These are phyloP conservation scores for Lordiphosa collinella DNA, from an alignment of 1,140 invertebrate species.

Conservation along the genomic window DNA sequence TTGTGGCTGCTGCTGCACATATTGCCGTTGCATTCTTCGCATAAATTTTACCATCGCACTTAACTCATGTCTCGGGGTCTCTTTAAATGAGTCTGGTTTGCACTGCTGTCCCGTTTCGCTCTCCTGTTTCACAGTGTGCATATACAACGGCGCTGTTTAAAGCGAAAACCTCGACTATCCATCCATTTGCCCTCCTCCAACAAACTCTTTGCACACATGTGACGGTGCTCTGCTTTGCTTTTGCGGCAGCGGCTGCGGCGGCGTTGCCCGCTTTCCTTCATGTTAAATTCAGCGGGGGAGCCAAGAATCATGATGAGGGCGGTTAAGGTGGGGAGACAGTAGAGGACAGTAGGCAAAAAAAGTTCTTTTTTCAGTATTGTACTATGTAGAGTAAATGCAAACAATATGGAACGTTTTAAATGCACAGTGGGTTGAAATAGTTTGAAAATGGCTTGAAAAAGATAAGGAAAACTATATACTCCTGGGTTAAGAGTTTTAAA, in stretches of 20 bases:
- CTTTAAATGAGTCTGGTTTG: conserved; percentile 66
- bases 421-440: conserved; percentile 39
- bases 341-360: conserved; percentile 50
- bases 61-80: conserved; percentile 66
- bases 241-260: conserved; percentile 2
- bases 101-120: background rate
- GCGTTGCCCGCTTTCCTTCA: conserved; percentile 33
- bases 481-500: too few species aligned
- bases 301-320: conserved; percentile 8
- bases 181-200: conserved; percentile 12
- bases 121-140: conserved; percentile 9
- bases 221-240: conserved; percentile 23
- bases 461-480: too few species aligned
- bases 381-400: conserved; percentile 59
- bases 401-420: conserved; percentile 64
- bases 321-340: background rate
- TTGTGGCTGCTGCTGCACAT: conserved; percentile 53
- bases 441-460: background rate
- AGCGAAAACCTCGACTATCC: conserved; percentile 36
- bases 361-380: conserved; percentile 23
- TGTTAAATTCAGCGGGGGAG: conserved; percentile 48
- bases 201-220: conserved; percentile 44
- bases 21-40: conserved; percentile 73
- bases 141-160: conserved; percentile 61
- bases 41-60: conserved; percentile 74